phyloP scores from a whole-genome alignment of 1,140 invertebrate genomes.

The Drosophila nikananu region DNA sequence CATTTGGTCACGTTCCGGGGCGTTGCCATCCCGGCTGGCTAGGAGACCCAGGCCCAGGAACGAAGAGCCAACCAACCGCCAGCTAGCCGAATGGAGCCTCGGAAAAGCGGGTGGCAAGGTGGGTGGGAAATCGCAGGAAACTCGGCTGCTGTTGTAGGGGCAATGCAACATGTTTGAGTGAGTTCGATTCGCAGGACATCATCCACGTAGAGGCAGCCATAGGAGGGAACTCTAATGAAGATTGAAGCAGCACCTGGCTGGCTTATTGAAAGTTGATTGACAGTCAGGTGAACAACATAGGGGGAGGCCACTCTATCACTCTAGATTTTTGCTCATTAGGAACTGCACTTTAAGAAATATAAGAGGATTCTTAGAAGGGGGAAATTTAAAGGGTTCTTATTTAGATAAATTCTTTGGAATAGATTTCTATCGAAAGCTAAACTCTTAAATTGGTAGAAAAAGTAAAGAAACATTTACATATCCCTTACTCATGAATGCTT shows the following conservation, averaged over 20 bases:
- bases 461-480: neutral
- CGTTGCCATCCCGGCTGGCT: slow-evolving; percentile 56
- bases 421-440: neutral
- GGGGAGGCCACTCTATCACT: slow-evolving; percentile 26
- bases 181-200: slow-evolving; percentile 52
- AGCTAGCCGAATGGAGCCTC: slow-evolving; percentile 41
- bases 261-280: slow-evolving; percentile 74
- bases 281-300: slow-evolving; percentile 37
- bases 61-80: slow-evolving; percentile 63
- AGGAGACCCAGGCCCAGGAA: slow-evolving; percentile 41
- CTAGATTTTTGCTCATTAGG: slow-evolving; percentile 21
- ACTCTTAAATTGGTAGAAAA: neutral
- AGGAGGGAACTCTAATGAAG: slow-evolving; percentile 31
- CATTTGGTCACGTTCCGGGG: slow-evolving; percentile 73
- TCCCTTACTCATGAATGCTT: neutral
- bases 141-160: slow-evolving; percentile 61
- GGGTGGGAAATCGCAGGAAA: slow-evolving; percentile 10
- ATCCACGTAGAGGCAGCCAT: neutral
- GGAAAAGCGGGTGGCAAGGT: slow-evolving; percentile 18
- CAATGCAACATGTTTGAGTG: slow-evolving; percentile 79
- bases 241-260: slow-evolving; percentile 42
- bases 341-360: neutral
- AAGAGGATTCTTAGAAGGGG: too few relatives aligned
- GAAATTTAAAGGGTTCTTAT: neutral
- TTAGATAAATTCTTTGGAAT: too few relatives aligned